Evolutionary conservation across 2,888 invertebrate species (phyloP), one percentile per base, ranked within the genome.

Genomic region (Seira musarum): DNA sequence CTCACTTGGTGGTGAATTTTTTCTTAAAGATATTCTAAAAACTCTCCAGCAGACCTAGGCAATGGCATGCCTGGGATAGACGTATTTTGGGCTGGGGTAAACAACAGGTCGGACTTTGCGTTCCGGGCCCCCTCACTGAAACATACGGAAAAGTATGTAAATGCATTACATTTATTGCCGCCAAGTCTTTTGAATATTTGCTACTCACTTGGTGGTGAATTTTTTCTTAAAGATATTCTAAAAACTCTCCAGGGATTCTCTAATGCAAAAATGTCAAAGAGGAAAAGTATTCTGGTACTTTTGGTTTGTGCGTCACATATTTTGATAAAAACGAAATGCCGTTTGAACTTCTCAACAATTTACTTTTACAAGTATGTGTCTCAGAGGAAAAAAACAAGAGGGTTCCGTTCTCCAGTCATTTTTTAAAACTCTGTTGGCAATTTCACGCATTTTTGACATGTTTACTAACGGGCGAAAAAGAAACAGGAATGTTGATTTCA

Each of bases 361-460:
- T 2, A 30, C 21, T 67, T 35, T 13, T n/a, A n/a, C n/a, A n/a
- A 67, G 6, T 13, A 3, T 21, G 21, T 17, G 21, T 17, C 24
- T 17, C 15, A 19, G 19, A 13, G 17, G 19, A 19, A n/a, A 57
- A 17, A 19, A 57, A 13, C 5, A 57, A 17, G 5, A 17, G 57
- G n/a, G n/a, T 5, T 5, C 5, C n/a, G 5, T 57, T 6, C 57
- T 57, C 17, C 10, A n/a, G 19, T n/a, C 17, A 3, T 57, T 57
- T 6, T 19, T 57, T 19, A n/a, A n/a, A n/a, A n/a, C 57, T 57
- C 5, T n/a, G 5, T n/a, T 64, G 57, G 57, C 76, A 76, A 70
- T 78, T 78, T 70, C 77, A 78, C 66, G 71, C 71, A 71, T 70
- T 66, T 71, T 78, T 78, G 77, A 66, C 70, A 78, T 78, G 77